Base-by-base conservation (phyloP, 2,113 vertebrate species). In the Anarrhichthys ocellatus region DNA sequence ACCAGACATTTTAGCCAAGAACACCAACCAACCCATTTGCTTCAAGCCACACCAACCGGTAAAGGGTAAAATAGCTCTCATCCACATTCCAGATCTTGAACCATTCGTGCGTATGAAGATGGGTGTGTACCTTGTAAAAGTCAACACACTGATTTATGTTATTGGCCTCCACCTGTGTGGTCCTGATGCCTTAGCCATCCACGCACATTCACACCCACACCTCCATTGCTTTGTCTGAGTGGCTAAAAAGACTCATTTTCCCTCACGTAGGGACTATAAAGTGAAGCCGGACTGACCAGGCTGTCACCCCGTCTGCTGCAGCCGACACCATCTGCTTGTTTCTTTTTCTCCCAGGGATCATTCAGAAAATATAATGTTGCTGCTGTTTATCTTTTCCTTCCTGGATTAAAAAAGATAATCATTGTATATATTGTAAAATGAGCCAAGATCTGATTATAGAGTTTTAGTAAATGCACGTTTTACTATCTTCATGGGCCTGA, bases 61-160 rank as follows among this genome's bases (percentile, higher is more conserved):
- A 52, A 32, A 9, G 2, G 11, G 7, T 14, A 6, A 32, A 63
- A 46, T 48, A 29, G 22, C 22, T 62, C 64, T n/a, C 73, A 24
- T 64, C 22, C 56, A 3, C 27, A 46, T 59, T 9, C 24, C 52
- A 64, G 61, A 80, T 80, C 67, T 50, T 58, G 5, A 73, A 78
- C 76, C 10, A 50, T 66, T 84, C 65, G 73, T 27, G 68, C 34
- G 34, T 59, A 58, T 54, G 20, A 69, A 52, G 11, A 42, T 76
- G 88, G 48, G 54, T 13, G 82, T 88, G 81, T 42, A 46, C 68
- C 84, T 83, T 90, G 81, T 91, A 90, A 92, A 92, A 83, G 81
- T 86, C 74, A 67, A 65, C 56, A 15, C 56, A 29, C 48, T 84
- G 85, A 92, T 92, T 89, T 89, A 90, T 91, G 69, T 79, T 72